Base-by-base conservation (phyloP, 2,888 invertebrate species). In the Pristionchus fissidentatus region DNA sequence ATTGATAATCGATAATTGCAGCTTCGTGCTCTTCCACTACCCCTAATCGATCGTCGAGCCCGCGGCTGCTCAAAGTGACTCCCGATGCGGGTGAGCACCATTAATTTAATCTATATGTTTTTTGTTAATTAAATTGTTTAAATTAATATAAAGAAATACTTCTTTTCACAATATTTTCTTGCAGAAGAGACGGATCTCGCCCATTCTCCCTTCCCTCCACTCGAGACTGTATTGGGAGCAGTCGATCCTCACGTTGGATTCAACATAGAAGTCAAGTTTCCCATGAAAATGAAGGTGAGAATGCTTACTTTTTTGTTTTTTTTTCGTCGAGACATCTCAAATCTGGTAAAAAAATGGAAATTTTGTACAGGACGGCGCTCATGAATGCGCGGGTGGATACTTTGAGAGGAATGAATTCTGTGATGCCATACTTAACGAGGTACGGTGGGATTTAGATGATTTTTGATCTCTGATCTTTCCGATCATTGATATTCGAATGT, bases 221-320 rank as follows among this genome's bases (percentile, higher is more conserved):
- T 99, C 84, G 95, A 96, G 90, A 95, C 96, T 86, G 95, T 95
- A 22, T 93, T 99, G 35, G 95, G 96, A 89, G 94, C 94, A 32
- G 94, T 99, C 57, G 96, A 97, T 92, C 94, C 94, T 8, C 95
- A 96, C 92, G 95, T 97, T 66, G 98, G 98, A 0, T 97, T 98
- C 92, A 98, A 98, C 93, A 95, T 99, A 85, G 99, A 99, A 94
- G 95, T 99, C 80, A 99, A 99, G 93, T 98, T 97, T 96, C 97
- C 97, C 0, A 96, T 97, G 95, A 95, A 84, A 89, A 89, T 90
- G 88, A 87, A 87, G 88, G 90, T 88, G 62, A 70, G 29, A 15
- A 66, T n/a, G n/a, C n/a, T n/a, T n/a, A n/a, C n/a, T 22, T 38
- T 3, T 7, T 57, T 35, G 22, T 29, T n/a, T 32, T 22, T 10